Percentiles rank a stretch among this genome's conserved stretches.
Evolutionary conservation across 2,113 vertebrate genomes (phyloP).

Genomic region (Brachypodius melanocephalos): DNA sequence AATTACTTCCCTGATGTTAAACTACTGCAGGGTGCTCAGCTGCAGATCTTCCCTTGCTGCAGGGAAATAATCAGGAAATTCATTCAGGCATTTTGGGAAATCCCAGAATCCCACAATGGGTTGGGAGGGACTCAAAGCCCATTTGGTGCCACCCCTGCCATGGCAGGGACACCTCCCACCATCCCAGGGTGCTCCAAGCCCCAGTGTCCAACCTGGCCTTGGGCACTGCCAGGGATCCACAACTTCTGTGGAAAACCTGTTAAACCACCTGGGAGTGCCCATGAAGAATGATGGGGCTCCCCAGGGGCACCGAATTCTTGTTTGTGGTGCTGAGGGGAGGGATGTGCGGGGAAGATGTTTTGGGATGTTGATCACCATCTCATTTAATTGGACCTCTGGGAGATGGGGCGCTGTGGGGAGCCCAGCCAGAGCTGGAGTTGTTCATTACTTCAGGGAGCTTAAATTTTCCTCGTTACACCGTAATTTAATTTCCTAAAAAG

Average conservation of each 20-base stretch:
- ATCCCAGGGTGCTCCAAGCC: background rate
- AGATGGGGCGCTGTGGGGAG: fast-evolving
- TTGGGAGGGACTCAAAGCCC: background rate
- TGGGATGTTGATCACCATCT: background rate
- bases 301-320: background rate
- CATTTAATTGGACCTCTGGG: background rate
- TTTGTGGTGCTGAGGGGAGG: background rate
- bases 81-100: background rate
- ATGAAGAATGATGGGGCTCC: fast-evolving
- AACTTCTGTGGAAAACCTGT: background rate
- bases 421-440: background rate
- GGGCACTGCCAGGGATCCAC: background rate
- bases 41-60: background rate
- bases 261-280: background rate
- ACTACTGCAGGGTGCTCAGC: background rate
- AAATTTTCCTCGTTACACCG: fast-evolving
- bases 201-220: background rate
- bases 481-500: background rate
- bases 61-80: fast-evolving
- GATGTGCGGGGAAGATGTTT: fast-evolving
- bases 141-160: background rate
- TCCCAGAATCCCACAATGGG: fast-evolving
- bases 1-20: background rate
- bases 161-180: background rate
- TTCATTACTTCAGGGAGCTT: no score